Base-by-base conservation (phyloP, 2,797 vertebrate genomes). In the Acanthurus tractus region DNA sequence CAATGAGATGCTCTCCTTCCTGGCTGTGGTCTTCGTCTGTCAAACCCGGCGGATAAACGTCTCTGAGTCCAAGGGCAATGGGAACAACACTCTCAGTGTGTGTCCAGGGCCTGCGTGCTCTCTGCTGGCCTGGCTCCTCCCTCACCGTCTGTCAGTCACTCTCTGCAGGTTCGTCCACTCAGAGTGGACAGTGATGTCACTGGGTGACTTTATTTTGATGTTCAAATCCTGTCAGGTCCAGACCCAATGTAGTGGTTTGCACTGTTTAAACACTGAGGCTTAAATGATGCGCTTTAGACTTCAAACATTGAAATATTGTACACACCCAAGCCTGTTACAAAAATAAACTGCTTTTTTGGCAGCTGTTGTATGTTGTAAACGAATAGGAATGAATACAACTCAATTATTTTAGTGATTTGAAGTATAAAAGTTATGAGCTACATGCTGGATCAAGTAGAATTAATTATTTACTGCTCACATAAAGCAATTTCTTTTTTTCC, bases 1-100 rank as follows among this genome's bases (percentile, higher is more conserved):
- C 64, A 76, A 57, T 63, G 8, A 62, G 75, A 70, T 1, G 22
- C 42, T 20, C 70, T 54, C 36, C 44, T 45, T 79, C 55, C 72
- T 55, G 63, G 69, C 64, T 10, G 17, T 17, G 38, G 20, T 69
- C 25, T 49, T 53, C n/a, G 46, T 77, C 63, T 62, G 68, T 87
- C 74, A 82, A 69, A 78, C 68, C 25, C 46, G 6, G 46, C 10
- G 71, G 67, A 84, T 81, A 54, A 81, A 86, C 57, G 72, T 82
- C 56, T 71, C 56, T 3, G 25, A 74, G 71, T 73, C 80, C 72
- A 87, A 75, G 70, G 70, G 72, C 78, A 78, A 46, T n/a, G 1
- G 45, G 63, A 89, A 82, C 84, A 85, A 76, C 59, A 9, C 50
- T 17, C 7, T 64, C 72, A 45, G 29, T 29, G 29, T 29, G 20